phyloP scores from a whole-genome alignment of 2,797 vertebrate genomes.

The Danio tinwini region DNA sequence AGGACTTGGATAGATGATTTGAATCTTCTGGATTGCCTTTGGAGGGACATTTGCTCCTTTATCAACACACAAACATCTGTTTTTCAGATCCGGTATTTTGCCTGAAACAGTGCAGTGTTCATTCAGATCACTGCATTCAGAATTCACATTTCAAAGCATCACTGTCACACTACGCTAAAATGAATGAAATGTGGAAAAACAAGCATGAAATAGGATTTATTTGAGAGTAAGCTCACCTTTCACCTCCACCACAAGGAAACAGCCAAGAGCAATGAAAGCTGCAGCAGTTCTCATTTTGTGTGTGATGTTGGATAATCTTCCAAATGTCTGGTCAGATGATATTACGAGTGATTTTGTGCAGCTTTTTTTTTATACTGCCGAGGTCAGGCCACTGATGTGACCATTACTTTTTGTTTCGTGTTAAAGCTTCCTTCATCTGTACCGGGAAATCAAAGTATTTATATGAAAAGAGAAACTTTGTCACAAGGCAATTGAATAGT shows the following conservation, averaged over 20 bases:
- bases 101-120: not conserved
- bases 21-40: slow-evolving; percentile 6
- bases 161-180: not conserved
- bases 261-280: slow-evolving; percentile 22
- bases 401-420: not conserved
- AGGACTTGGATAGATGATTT: slow-evolving; percentile 7
- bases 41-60: not conserved
- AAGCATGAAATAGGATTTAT: slow-evolving; percentile 1
- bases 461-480: not conserved
- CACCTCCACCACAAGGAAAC: slow-evolving; percentile 20
- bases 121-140: not conserved
- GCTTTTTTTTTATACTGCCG: not conserved
- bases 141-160: not conserved
- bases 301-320: not conserved
- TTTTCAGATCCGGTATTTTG: not conserved
- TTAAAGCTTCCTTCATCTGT: not conserved
- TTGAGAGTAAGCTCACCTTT: not conserved
- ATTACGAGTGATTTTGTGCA: not conserved
- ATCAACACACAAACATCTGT: slow-evolving; percentile 16
- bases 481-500: not conserved
- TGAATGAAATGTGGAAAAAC: not conserved
- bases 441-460: not conserved
- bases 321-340: not conserved
- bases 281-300: slow-evolving; percentile 31
- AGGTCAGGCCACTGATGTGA: not conserved